Percentiles rank a stretch among this genome's conserved stretches.
phyloP scores from a whole-genome alignment of 1,140 invertebrate genomes.

The Trypoxylus dichotomus region DNA sequence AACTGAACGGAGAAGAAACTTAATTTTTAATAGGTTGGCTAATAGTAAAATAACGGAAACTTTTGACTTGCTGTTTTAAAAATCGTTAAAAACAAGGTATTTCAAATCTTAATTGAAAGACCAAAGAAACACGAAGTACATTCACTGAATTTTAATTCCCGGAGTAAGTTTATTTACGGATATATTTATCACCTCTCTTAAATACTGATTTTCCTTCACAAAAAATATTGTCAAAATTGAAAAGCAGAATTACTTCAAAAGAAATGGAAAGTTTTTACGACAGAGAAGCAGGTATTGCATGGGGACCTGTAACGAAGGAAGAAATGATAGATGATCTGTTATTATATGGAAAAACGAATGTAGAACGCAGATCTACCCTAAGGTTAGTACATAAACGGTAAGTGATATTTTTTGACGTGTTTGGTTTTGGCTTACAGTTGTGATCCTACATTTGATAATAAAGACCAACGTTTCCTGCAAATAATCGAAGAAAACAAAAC shows the following conservation, averaged over 20 bases:
- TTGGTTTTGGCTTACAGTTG: neutral
- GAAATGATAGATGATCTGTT: neutral
- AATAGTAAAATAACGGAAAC: too few species aligned
- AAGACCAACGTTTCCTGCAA: neutral
- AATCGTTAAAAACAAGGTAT: too few species aligned
- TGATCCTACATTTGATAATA: neutral
- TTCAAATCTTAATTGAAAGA: too few species aligned
- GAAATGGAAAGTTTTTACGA: slow-evolving; percentile 3
- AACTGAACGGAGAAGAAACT: too few species aligned
- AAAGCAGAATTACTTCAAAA: neutral
- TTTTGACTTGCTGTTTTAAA: too few species aligned
- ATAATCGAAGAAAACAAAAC: neutral
- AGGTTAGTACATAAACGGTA: neutral
- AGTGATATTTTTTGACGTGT: neutral
- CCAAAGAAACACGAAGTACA: too few species aligned
- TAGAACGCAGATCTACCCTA: neutral
- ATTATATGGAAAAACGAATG: neutral
- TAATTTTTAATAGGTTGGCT: too few species aligned
- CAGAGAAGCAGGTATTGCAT: neutral
- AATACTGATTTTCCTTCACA: too few species aligned
- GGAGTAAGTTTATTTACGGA: too few species aligned
- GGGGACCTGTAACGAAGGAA: neutral
- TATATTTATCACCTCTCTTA: too few species aligned
- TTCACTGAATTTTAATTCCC: too few species aligned
- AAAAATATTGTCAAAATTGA: too few species aligned